Percentiles rank a stretch among this genome's conserved stretches.
phyloP scores from a whole-genome alignment of 1,140 invertebrate species.

The Drosophila sproati region DNA sequence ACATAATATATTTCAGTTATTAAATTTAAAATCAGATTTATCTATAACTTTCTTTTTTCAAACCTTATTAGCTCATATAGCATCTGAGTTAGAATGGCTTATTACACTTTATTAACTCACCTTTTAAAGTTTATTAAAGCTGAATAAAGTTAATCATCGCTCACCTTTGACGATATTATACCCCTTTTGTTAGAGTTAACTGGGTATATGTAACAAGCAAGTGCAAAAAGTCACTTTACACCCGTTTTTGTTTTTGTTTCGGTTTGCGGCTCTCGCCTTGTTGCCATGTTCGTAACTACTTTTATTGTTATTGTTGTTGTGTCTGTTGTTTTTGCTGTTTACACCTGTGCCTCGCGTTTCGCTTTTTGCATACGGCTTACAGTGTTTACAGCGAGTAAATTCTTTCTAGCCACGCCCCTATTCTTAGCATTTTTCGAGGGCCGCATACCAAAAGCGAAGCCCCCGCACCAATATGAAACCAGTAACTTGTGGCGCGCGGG shows the following conservation, averaged over 20 bases:
- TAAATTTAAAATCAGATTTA: too few species aligned
- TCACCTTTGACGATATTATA: background rate
- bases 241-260: conserved; percentile 11
- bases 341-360: conserved; percentile 59
- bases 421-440: conserved; percentile 35
- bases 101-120: too few species aligned
- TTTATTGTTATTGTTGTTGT: conserved; percentile 16
- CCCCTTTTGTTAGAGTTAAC: background rate
- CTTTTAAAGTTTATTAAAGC: too few species aligned
- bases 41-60: too few species aligned
- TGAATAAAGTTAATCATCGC: too few species aligned
- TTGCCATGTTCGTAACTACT: conserved; percentile 43
- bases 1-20: too few species aligned
- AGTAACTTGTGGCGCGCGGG: conserved; percentile 49
- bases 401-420: conserved; percentile 59
- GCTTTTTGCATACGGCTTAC: conserved; percentile 38
- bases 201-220: conserved; percentile 25
- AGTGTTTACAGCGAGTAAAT: conserved; percentile 59
- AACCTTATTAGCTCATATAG: too few species aligned
- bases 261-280: conserved; percentile 36
- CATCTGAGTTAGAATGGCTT: too few species aligned
- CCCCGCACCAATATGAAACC: conserved; percentile 46
- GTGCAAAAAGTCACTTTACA: conserved; percentile 43
- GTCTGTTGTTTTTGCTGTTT: conserved; percentile 54
- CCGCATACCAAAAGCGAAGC: conserved; percentile 58